Evolutionary conservation across 2,797 vertebrate species (phyloP), one percentile per base, ranked within the genome.

Genomic region (Coccyzus lansbergi): DNA sequence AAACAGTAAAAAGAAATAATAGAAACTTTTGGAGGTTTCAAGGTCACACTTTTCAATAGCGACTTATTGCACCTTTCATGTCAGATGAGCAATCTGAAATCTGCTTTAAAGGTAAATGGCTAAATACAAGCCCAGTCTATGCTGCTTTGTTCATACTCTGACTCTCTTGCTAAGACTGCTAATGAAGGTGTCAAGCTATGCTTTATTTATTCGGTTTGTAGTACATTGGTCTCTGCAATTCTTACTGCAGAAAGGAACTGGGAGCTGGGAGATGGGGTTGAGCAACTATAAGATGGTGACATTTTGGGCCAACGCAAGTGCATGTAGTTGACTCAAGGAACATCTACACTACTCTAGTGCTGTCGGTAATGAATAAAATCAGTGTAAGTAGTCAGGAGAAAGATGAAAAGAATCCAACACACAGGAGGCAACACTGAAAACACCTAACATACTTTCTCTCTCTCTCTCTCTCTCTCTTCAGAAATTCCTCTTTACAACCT

Each of bases 11-110:
- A 79, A 75, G 72, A 81, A 95, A 94, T 87, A 90, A 81, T 20
- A 80, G 86, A 83, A 95, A 95, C 69, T 94, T 95, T 76, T 33
- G 36, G 72, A 93, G 28, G 60, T 75, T 93, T 93, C 92, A 96
- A 95, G 93, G 90, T 90, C 65, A 92, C n/a, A 51, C 36, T 81
- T 95, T 83, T 85, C 76, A 85, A 62, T 75, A 71, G 64, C 26
- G 51, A 62, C 78, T 90, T 93, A 87, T 59, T 9, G 0, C 53
- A 52, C 34, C 77, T 86, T 90, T 90, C 26, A 2, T 80, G 87
- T 93, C 89, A 83, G 75, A 71, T 49, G 29, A 95, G 60, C 58
- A 83, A 83, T 81, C 18, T 81, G 75, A 92, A 92, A 89, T 83
- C 83, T 58, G 36, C 46, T 69, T n/a, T 83, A 62, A 90, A 49